Base-by-base conservation (phyloP, 2,113 vertebrate species). In the Erythrolamprus reginae region DNA sequence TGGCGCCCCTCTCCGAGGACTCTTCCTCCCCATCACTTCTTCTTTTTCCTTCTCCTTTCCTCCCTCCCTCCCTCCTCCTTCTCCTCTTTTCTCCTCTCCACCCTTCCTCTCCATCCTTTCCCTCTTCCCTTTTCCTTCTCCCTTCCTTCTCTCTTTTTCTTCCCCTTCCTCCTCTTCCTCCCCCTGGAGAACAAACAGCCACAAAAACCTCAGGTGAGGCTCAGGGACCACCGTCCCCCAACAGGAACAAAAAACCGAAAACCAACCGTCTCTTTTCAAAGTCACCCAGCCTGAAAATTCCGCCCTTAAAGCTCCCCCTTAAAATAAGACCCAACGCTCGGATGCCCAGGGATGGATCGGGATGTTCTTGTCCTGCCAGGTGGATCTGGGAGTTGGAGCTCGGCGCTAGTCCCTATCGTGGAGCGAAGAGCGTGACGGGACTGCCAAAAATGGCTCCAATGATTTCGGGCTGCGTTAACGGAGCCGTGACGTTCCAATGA, bases 21-120 rank as follows among this genome's bases (percentile, higher is more conserved):
- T n/a, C n/a, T n/a, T n/a, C n/a, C n/a, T n/a, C n/a, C n/a, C n/a
- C n/a, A n/a, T n/a, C n/a, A n/a, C n/a, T n/a, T n/a, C n/a, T n/a
- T n/a, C n/a, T n/a, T n/a, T n/a, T n/a, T n/a, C n/a, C n/a, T n/a
- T n/a, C n/a, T n/a, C n/a, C n/a, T n/a, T n/a, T n/a, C n/a, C n/a
- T n/a, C n/a, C n/a, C n/a, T n/a, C n/a, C n/a, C n/a, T n/a, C n/a
- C n/a, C n/a, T n/a, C n/a, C n/a, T n/a, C 23, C 55, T 56, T 24
- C 2, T 10, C 8, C 19, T 3, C 3, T 9, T 0, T 0, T 28
- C 3, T 12, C 26, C 3, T 61, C 10, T n/a, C 10, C n/a, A n/a
- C n/a, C 58, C n/a, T 28, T 4, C 10, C n/a, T n/a, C 12, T 58
- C n/a, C n/a, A n/a, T n/a, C 56, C 24, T 21, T 24, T 24, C 53